Percentiles rank a stretch among this genome's conserved stretches.
Conservation (phyloP, 2,113 vertebrate species). For the Brachionichthys hirsutus region DNA sequence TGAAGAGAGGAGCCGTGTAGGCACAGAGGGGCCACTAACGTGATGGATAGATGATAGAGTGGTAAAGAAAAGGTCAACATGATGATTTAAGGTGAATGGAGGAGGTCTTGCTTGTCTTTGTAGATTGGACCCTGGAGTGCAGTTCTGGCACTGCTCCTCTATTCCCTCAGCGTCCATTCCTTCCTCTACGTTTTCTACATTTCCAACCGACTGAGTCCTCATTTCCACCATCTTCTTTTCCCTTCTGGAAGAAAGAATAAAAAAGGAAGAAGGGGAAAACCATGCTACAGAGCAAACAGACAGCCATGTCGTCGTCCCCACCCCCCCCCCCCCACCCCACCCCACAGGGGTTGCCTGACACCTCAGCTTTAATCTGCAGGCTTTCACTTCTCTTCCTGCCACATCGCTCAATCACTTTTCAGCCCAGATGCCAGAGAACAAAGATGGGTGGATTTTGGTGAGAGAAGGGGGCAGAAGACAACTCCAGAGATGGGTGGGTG, state of each 20-base stretch:
- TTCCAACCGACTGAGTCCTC: neutral
- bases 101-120: constrained; percentile 64
- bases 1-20: constrained; percentile 20
- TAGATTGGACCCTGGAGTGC: constrained; percentile 53
- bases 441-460: constrained; percentile 7
- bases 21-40: constrained; percentile 35
- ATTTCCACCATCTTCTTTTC: neutral
- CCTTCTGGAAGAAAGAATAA: neutral
- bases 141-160: constrained; percentile 24
- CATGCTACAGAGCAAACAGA: constrained; percentile 14
- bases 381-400: constrained; percentile 38
- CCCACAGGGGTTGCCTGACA: constrained; percentile 49
- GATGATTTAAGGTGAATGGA: constrained; percentile 58
- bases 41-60: constrained; percentile 66
- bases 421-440: constrained; percentile 17
- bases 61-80: constrained; percentile 64
- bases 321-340: no score
- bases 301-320: constrained; percentile 19
- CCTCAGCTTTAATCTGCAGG: constrained; percentile 58
- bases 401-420: constrained; percentile 50
- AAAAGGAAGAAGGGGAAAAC: constrained; percentile 14
- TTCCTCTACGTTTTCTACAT: neutral
- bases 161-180: constrained; percentile 6
- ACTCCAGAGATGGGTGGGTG: neutral
- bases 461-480: constrained; percentile 13